Conservation (phyloP, 2,888 invertebrate species). For the Craniophora ligustri region DNA sequence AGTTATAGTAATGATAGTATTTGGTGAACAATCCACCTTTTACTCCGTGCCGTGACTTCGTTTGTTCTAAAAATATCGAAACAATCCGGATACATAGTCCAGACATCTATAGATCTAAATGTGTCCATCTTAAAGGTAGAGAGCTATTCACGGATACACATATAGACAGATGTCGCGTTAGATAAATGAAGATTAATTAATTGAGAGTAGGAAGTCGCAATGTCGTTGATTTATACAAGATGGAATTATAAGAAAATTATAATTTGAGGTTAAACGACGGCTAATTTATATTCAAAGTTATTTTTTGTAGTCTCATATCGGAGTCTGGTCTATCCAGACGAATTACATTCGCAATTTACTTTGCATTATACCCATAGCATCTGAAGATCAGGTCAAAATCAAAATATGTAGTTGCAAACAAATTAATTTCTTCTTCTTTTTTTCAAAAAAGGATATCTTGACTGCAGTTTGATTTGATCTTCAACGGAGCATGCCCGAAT, state of each 20-base stretch:
- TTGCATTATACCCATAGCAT: no score
- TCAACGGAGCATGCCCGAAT: neutral
- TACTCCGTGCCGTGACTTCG: neutral
- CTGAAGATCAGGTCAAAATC: no score
- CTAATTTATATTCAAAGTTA: neutral
- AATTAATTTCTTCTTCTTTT: no score
- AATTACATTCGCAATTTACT: no score
- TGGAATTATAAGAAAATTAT: constrained; percentile 5
- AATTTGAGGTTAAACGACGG: neutral
- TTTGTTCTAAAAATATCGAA: constrained; percentile 8
- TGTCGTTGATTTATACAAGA: constrained; percentile 1
- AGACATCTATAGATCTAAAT: constrained; percentile 17
- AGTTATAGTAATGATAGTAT: no score
- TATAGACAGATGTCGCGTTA: constrained; percentile 34
- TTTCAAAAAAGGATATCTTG: neutral
- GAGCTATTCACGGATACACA: constrained; percentile 27
- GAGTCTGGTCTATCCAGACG: no score
- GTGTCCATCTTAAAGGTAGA: constrained; percentile 16
- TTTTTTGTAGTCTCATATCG: no score
- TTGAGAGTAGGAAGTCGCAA: constrained; percentile 25
- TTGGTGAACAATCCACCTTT: no score
- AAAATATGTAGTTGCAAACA: no score
- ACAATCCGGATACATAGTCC: constrained; percentile 32
- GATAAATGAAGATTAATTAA: constrained; percentile 36
- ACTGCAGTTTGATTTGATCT: neutral